Conservation (phyloP, 2,797 vertebrate species). For the Aeoliscus strigatus region DNA sequence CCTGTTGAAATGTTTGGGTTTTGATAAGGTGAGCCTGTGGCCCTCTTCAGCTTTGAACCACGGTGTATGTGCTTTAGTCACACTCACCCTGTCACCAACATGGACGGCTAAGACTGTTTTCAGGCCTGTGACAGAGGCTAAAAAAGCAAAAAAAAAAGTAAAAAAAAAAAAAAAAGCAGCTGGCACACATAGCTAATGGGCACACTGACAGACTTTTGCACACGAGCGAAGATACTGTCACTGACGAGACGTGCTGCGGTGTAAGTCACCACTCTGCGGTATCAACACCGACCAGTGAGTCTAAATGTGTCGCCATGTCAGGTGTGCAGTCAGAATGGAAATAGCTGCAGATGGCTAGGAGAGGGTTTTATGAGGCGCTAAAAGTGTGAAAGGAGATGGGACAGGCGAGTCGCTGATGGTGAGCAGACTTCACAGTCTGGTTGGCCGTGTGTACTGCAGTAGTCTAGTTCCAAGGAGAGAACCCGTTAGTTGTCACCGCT, state of each 20-base stretch:
- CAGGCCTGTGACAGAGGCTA: slow-evolving; percentile 5
- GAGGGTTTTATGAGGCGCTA: slow-evolving; percentile 31
- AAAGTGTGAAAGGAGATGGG: slow-evolving; percentile 14
- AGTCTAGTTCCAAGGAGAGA: slow-evolving; percentile 65
- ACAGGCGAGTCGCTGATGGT: slow-evolving; percentile 44
- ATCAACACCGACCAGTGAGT: no score
- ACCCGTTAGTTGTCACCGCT: slow-evolving; percentile 69
- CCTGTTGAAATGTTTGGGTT: no score
- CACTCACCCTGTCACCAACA: slow-evolving; percentile 39
- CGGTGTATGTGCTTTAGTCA: slow-evolving; percentile 48
- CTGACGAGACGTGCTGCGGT: no score
- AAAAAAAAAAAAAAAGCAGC: no score
- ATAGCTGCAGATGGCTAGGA: slow-evolving; percentile 33
- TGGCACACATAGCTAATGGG: slow-evolving; percentile 5
- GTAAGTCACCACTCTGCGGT: no score
- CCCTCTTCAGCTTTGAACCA: no score
- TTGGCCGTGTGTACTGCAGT: slow-evolving; percentile 36
- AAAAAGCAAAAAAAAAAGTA: no score
- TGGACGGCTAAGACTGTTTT: slow-evolving; percentile 13
- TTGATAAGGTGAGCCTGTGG: no score
- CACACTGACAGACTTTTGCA: slow-evolving; percentile 9
- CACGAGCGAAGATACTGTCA: slow-evolving; percentile 2
- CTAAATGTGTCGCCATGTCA: slow-evolving; percentile 24
- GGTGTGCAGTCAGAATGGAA: slow-evolving; percentile 37
- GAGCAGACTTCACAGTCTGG: slow-evolving; percentile 46